A percentile compares a stretch with the other conserved stretches of the same genome.
Conservation (phyloP, 1,140 invertebrate species). For the Drosophila micromelanica region DNA sequence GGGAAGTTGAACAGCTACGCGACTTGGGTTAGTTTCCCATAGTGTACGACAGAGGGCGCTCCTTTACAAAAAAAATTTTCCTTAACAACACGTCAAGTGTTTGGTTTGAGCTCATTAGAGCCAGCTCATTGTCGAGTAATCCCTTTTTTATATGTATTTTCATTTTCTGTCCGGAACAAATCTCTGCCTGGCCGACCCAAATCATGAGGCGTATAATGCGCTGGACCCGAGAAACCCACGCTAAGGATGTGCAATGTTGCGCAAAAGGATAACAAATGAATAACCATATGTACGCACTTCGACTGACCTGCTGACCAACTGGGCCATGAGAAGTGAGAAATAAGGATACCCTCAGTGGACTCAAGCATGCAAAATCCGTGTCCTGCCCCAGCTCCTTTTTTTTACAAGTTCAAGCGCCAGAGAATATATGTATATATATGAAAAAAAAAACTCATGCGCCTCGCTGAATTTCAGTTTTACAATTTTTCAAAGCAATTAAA, state of each 20-base stretch:
- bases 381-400: constrained; percentile 30
- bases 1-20: constrained; percentile 27
- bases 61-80: too few species aligned
- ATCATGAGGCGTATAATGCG: constrained; percentile 52
- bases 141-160: constrained; percentile 8
- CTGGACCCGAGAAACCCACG: constrained; percentile 45
- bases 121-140: constrained; percentile 28
- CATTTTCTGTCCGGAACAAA: constrained; percentile 34
- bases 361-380: constrained; percentile 72
- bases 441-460: constrained; percentile 61
- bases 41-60: background rate
- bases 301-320: constrained; percentile 58
- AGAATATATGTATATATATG: background rate
- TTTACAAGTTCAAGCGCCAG: constrained; percentile 58
- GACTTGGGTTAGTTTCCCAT: background rate
- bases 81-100: constrained; percentile 19
- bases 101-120: constrained; percentile 37
- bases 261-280: constrained; percentile 76
- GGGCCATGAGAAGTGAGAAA: constrained; percentile 49
- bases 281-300: constrained; percentile 52
- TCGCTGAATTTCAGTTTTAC: constrained; percentile 60
- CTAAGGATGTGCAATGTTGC: constrained; percentile 76
- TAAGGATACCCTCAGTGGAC: constrained; percentile 32
- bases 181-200: constrained; percentile 49
- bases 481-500: constrained; percentile 50